Evolutionary conservation across 2,888 invertebrate genomes (phyloP), one percentile per base, ranked within the genome.

Genomic region (Trissonchulus sp.): DNA sequence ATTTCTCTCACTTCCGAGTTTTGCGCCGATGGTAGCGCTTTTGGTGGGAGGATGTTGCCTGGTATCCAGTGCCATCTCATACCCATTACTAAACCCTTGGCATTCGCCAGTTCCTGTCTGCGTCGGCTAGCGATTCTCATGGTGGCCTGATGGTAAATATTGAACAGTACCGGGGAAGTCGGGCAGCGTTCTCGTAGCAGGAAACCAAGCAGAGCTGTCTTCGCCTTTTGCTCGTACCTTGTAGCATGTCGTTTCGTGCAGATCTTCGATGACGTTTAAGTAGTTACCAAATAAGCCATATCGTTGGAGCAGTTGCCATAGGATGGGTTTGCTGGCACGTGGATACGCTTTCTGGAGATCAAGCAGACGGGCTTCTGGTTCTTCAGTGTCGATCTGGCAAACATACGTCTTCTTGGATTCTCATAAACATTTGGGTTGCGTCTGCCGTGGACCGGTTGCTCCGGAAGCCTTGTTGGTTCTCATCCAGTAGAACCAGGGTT

Each of bases 391-490:
- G 65, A 31, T 65, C 31, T 30, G 15, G 8, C 34, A n/a, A 65
- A 30, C 31, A 31, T 34, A 34, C 28, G 65, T 65, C 65, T 30
- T 65, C 65, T 65, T 65, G 31, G 28, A 65, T 18, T 65, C 65
- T 30, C 34, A 65, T 65, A 30, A 65, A 15, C 65, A 65, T 65
- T 65, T 65, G 65, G 65, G 65, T 65, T 18, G 65, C 65, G 65
- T 65, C 65, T 30, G 31, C 65, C 8, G 65, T 65, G 31, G 65
- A 65, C 34, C 65, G 15, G 31, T 34, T 34, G 28, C 31, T 30
- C 65, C 65, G 28, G n/a, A 65, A 65, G 3, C 31, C 65, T 8
- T 30, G 34, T 65, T 65, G 65, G 15, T 65, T 65, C 28, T 65
- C 65, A 30, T 65, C 65, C 31, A 65, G 31, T 30, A 65, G 65